These are phyloP conservation scores for Ancistrus triradiatus DNA, from an alignment of 2,113 vertebrate species.

Conservation along the genomic window DNA sequence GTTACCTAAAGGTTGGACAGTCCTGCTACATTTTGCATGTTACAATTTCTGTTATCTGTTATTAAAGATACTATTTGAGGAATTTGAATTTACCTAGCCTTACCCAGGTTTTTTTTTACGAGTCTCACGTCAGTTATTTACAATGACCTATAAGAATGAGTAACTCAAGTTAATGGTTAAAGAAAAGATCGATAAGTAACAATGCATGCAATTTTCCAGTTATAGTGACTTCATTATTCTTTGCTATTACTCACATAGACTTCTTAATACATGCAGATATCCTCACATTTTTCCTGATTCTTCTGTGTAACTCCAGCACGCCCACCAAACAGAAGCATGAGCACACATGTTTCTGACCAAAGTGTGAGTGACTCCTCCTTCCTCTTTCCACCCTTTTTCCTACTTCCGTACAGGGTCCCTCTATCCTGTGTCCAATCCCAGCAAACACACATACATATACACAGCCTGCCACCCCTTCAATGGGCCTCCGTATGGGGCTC, in stretches of 20 bases:
- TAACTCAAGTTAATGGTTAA: background rate
- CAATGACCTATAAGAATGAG: background rate
- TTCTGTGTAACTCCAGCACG: conserved; percentile 7
- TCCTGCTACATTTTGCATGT: too few relatives aligned
- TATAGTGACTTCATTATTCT: background rate
- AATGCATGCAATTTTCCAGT: background rate
- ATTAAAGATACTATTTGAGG: too few relatives aligned
- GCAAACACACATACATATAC: conserved; percentile 30
- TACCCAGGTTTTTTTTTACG: background rate
- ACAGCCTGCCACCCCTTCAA: conserved; percentile 36
- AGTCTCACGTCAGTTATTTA: background rate
- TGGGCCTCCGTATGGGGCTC: conserved; percentile 41
- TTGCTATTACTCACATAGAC: background rate
- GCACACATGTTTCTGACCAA: background rate
- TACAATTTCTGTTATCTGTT: too few relatives aligned
- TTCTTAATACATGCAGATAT: background rate
- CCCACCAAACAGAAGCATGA: conserved; percentile 24
- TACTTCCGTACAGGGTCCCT: conserved; percentile 42
- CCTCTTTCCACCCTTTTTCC: conserved; percentile 33
- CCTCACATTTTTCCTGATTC: too few relatives aligned
- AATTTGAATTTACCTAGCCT: background rate
- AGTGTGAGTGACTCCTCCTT: conserved; percentile 33
- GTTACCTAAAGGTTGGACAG: too few relatives aligned
- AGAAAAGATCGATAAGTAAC: background rate
- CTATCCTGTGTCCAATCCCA: conserved; percentile 41